Percentiles rank a stretch among this genome's conserved stretches.
phyloP scores from a whole-genome alignment of 92 coral and sea anemone genomes.

The Epizoanthus scotinus region DNA sequence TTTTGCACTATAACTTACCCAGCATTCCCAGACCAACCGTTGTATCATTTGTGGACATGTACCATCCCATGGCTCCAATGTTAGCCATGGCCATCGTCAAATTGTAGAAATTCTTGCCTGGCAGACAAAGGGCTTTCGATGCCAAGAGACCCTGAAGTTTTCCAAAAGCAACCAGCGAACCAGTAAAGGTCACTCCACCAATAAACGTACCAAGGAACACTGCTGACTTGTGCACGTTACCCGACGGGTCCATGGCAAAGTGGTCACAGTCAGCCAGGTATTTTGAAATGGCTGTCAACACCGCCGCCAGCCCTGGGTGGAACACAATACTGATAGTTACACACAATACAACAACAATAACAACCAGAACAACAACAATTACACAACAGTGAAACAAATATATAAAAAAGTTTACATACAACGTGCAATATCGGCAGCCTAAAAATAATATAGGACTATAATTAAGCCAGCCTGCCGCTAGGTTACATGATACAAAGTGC shows the following conservation, averaged over 20 bases:
- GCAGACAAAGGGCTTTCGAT: constrained; percentile 80
- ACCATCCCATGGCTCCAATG: constrained; percentile 94
- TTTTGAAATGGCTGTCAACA: constrained; percentile 93
- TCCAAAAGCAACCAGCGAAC: constrained; percentile 96
- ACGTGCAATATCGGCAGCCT: no score
- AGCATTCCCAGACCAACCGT: constrained; percentile 85
- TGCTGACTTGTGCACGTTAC: constrained; percentile 96
- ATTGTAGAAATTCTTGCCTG: constrained; percentile 90
- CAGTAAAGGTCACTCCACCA: constrained; percentile 97
- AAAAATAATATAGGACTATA: no score
- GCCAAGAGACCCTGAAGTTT: constrained; percentile 89
- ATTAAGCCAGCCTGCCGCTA: no score
- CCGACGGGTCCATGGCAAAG: constrained; percentile 89
- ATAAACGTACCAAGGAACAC: constrained; percentile 95
- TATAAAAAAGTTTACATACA: no score
- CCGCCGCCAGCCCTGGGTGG: constrained; percentile 86
- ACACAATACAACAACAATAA: no score
- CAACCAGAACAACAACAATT: no score
- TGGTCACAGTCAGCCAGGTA: constrained; percentile 87
- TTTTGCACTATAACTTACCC: constrained; percentile 55
- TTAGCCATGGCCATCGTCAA: constrained; percentile 90
- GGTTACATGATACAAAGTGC: no score
- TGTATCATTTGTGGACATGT: constrained; percentile 84
- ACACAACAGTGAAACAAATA: no score
- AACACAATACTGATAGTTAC: no score